Conservation (phyloP, 2,888 invertebrate genomes). For the Xestia ashworthii region DNA sequence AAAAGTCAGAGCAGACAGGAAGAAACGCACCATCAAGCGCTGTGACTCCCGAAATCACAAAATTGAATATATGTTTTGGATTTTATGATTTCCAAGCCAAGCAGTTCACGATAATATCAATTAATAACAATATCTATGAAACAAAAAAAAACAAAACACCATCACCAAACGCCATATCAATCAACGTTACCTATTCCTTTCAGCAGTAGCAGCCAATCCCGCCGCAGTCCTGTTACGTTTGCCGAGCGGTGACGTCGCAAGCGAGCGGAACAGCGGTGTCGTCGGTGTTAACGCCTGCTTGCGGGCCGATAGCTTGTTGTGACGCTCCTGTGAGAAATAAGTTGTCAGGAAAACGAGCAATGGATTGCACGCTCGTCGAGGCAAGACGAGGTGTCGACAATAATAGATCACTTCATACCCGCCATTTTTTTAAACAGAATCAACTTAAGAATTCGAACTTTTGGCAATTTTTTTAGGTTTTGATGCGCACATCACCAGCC, state of each 20-base stretch:
- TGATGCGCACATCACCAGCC: background rate
- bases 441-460: too few species aligned
- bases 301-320: constrained; percentile 88
- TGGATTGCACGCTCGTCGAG: constrained; percentile 1
- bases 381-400: constrained; percentile 37
- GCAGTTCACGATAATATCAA: too few species aligned
- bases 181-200: constrained; percentile 77
- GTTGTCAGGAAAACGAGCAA: constrained; percentile 9
- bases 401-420: too few species aligned
- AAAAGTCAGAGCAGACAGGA: too few species aligned
- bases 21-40: too few species aligned
- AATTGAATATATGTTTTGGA: too few species aligned
- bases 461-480: background rate
- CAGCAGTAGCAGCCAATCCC: constrained; percentile 80
- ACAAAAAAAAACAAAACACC: constrained; percentile 17
- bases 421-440: background rate
- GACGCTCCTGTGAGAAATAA: constrained; percentile 80
- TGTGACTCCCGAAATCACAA: too few species aligned
- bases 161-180: constrained; percentile 21
- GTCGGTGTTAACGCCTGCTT: constrained; percentile 87
- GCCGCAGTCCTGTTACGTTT: constrained; percentile 87
- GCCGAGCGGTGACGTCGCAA: constrained; percentile 86
- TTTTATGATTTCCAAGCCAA: too few species aligned
- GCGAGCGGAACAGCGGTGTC: constrained; percentile 80
- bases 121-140: background rate